These are phyloP conservation scores for Troides oblongomaculatus DNA, from an alignment of 2,888 invertebrate species.

Conservation along the genomic window DNA sequence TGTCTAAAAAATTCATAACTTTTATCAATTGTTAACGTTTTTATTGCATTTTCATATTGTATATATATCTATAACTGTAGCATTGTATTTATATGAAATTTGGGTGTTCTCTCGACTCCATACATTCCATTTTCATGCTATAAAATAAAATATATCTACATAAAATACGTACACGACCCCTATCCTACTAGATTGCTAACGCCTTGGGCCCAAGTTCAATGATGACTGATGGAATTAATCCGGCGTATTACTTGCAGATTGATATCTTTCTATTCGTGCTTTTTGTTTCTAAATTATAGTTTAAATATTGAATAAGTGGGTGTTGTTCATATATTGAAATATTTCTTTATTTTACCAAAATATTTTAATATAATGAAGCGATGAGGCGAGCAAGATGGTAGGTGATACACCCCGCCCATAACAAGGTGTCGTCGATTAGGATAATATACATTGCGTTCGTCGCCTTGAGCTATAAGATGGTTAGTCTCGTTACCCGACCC, in stretches of 20 bases:
- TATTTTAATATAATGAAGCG: too few relatives aligned
- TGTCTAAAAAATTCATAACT: constrained; percentile 28
- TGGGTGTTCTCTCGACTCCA: constrained; percentile 18
- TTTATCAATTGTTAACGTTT: constrained; percentile 30
- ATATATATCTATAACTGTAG: background rate
- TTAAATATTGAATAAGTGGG: constrained; percentile 15
- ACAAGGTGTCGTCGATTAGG: too few relatives aligned
- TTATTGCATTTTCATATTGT: constrained; percentile 31
- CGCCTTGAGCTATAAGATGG: too few relatives aligned
- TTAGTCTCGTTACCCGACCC: too few relatives aligned
- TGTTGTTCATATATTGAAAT: background rate
- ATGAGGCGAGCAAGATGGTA: too few relatives aligned
- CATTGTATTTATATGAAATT: constrained; percentile 9
- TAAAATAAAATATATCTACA: constrained; percentile 6
- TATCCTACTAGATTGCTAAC: background rate
- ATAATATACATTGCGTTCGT: too few relatives aligned
- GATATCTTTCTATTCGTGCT: constrained; percentile 24
- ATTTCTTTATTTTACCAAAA: too few relatives aligned
- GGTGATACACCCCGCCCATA: too few relatives aligned
- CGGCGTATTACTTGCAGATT: constrained; percentile 11
- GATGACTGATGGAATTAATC: constrained; percentile 15
- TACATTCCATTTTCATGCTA: constrained; percentile 23
- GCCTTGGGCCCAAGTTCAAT: constrained; percentile 1
- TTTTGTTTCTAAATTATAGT: constrained; percentile 22
- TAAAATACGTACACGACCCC: too few relatives aligned